phyloP scores from a whole-genome alignment of 2,797 vertebrate species.

The Todus mexicanus region DNA sequence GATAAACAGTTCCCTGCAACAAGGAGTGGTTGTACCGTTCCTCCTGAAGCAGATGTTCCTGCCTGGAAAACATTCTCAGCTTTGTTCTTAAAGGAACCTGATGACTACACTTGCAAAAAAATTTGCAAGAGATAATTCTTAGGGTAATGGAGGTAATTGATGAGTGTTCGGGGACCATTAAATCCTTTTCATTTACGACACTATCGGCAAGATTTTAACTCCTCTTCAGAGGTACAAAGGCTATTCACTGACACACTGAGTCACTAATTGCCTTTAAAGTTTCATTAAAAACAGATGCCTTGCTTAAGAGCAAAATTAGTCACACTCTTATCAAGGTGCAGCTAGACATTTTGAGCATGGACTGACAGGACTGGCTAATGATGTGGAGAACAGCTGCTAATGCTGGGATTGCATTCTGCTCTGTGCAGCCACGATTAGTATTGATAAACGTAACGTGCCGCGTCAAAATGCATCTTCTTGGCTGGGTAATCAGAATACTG shows the following conservation, averaged over 20 bases:
- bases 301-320: conserved; percentile 56
- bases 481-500: neutral
- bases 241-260: conserved; percentile 48
- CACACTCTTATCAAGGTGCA: conserved; percentile 41
- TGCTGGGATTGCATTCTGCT: neutral
- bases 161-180: neutral
- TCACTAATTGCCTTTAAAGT: conserved; percentile 61
- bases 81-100: conserved; percentile 17
- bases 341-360: neutral
- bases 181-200: conserved; percentile 13
- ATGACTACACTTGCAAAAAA: conserved; percentile 11
- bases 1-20: neutral
- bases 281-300: conserved; percentile 56
- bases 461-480: neutral
- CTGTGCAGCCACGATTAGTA: neutral
- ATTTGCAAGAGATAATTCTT: neutral
- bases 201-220: conserved; percentile 30
- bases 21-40: neutral
- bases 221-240: conserved; percentile 16
- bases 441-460: neutral
- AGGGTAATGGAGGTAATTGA: conserved; percentile 30
- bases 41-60: conserved; percentile 10
- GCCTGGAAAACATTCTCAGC: neutral
- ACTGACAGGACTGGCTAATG: neutral
- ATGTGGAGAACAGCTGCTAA: neutral